Percentiles rank a stretch among this genome's conserved stretches.
These are phyloP conservation scores for Cephus sareptanus DNA, from an alignment of 2,888 invertebrate species.

Conservation along the genomic window DNA sequence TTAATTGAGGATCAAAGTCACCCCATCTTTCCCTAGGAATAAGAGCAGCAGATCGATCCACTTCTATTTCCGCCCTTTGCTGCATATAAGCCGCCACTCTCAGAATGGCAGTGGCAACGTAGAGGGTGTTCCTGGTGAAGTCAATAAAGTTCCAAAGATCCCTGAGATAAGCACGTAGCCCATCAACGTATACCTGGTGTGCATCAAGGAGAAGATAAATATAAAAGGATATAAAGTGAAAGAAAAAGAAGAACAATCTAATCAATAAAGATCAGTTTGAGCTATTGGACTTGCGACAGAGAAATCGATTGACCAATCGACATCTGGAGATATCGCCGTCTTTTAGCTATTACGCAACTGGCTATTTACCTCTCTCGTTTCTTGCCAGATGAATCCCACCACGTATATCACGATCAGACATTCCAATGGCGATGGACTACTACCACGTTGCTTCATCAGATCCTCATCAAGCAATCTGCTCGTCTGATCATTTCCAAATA, in stretches of 20 bases:
- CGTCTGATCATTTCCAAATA: constrained; percentile 80
- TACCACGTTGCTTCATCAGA: constrained; percentile 81
- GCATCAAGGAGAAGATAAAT: not conserved
- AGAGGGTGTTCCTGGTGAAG: constrained; percentile 89
- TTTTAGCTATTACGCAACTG: not conserved
- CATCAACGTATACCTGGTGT: constrained; percentile 79
- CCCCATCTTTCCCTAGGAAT: constrained; percentile 90
- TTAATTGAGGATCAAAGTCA: constrained; percentile 92
- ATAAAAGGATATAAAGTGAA: not conserved
- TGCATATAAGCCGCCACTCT: constrained; percentile 80
- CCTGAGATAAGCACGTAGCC: constrained; percentile 85
- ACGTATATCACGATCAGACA: constrained; percentile 86
- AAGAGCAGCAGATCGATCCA: constrained; percentile 77
- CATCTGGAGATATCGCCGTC: not conserved
- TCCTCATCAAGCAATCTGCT: constrained; percentile 73
- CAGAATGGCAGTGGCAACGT: constrained; percentile 78
- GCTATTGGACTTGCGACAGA: not conserved
- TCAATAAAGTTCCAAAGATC: constrained; percentile 98
- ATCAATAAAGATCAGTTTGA: not conserved
- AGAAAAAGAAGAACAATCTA: not conserved
- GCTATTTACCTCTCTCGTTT: constrained; percentile 78
- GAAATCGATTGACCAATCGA: not conserved
- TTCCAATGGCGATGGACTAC: constrained; percentile 86
- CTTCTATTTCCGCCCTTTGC: constrained; percentile 76
- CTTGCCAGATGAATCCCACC: constrained; percentile 90